Base-by-base conservation (phyloP, 2,113 vertebrate species). In the Vidua macroura region DNA sequence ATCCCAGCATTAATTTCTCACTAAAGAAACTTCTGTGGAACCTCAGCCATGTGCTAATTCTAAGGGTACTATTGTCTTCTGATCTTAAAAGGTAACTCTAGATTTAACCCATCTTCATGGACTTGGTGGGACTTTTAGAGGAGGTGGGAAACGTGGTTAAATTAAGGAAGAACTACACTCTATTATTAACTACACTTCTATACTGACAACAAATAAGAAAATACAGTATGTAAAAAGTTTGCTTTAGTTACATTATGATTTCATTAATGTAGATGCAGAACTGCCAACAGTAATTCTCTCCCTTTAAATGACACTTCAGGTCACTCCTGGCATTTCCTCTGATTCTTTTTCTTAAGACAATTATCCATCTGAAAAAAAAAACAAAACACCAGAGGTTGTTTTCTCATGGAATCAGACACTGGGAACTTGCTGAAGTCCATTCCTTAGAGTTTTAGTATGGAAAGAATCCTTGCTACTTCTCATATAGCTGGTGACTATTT, bases 371-470 rank as follows among this genome's bases (percentile, higher is more conserved):
- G 14, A 66, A 43, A 27, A 78, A 35, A 18, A 0, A 12, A 66
- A 43, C 24, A 78, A 35, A 18, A 0, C 14, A 7, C 4, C 6
- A 41, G 39, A 43, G 17, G 0, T 89, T 64, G 5, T 74, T 75
- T 85, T 76, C 62, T 79, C 35, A 24, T 0, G 1, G 15, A 23
- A 16, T 72, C 11, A 63, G 43, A 22, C 11, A 9, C 44, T 39
- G 31, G 20, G 22, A 79, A 20, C 30, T 81, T 86, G 53, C 19
- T 52, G 3, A 27, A 33, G 21, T 46, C 27, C 35, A 9, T 87
- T 90, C 13, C 35, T 90, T 77, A 69, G 49, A 23, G 31, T 60
- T 82, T 85, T 64, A n/a, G 60, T 76, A 28, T 28, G 27, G 35
- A 41, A 73, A 41, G 53, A 72, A 55, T 44, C 59, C 33, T 73